Evolutionary conservation across 2,113 vertebrate species (phyloP).

Genomic region (Archilochus colubris): DNA sequence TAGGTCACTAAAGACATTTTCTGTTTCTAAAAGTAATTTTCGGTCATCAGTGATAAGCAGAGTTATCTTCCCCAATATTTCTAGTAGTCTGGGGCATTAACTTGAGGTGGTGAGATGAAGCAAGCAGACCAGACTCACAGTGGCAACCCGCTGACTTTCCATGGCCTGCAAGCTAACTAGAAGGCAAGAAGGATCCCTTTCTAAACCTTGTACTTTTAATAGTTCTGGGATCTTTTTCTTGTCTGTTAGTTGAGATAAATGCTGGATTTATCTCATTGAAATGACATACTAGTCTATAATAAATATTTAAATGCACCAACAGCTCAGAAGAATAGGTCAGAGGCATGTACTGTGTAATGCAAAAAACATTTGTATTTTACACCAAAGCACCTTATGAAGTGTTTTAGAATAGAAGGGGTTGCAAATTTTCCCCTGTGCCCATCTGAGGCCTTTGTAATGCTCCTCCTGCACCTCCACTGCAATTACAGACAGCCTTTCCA

Average conservation of each 20-base stretch:
- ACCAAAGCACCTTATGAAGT: neutral
- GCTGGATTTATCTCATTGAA: slow-evolving; percentile 23
- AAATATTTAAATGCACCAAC: slow-evolving; percentile 30
- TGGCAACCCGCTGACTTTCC: rapidly evolving
- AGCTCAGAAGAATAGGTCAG: neutral
- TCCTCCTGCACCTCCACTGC: neutral
- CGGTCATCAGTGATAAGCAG: slow-evolving; percentile 49
- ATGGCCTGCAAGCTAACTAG: neutral
- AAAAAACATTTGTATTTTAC: neutral
- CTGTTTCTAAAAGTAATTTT: slow-evolving; percentile 73
- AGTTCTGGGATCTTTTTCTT: neutral
- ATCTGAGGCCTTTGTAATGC: neutral
- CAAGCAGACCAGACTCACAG: neutral
- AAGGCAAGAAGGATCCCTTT: neutral
- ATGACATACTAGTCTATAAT: slow-evolving; percentile 11
- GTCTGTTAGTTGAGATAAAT: slow-evolving; percentile 16
- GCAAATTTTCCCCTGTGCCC: neutral
- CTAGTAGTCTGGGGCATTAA: neutral
- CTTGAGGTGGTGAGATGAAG: neutral
- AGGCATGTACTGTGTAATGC: neutral
- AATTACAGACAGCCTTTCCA: neutral
- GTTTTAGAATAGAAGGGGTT: neutral
- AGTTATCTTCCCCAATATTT: slow-evolving; percentile 56
- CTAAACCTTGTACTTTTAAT: neutral
- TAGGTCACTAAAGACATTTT: slow-evolving; percentile 60